These are phyloP conservation scores for Polylopha cassiicola DNA, from an alignment of 2,888 invertebrate species.

Conservation along the genomic window DNA sequence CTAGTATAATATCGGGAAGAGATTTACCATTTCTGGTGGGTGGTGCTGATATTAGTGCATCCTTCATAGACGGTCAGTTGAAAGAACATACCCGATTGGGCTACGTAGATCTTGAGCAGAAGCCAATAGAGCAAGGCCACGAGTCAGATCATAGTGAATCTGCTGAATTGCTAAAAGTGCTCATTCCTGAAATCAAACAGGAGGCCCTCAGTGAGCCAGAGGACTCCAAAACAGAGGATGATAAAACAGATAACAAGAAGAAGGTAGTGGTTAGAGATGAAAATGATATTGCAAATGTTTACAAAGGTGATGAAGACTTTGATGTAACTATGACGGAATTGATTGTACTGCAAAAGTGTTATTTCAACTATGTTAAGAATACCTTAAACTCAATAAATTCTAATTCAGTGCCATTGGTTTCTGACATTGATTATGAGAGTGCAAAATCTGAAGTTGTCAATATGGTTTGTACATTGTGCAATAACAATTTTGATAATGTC, in stretches of 20 bases:
- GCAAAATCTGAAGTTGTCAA: slow-evolving; percentile 37
- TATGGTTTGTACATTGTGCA: slow-evolving; percentile 53
- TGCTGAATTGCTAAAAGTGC: slow-evolving; percentile 33
- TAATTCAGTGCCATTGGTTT: slow-evolving; percentile 45
- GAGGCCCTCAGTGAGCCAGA: slow-evolving; percentile 41
- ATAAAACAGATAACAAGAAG: slow-evolving; percentile 27
- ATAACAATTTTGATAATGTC: slow-evolving; percentile 38
- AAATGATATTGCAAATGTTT: slow-evolving; percentile 36
- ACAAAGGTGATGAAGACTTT: slow-evolving; percentile 63
- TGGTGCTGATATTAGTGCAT: slow-evolving; percentile 59
- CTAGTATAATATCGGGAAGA: slow-evolving; percentile 51
- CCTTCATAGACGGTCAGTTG: slow-evolving; percentile 53
- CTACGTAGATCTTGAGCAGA: slow-evolving; percentile 51
- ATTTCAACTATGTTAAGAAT: slow-evolving; percentile 55
- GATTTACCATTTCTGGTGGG: slow-evolving; percentile 55
- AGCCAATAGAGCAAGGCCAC: slow-evolving; percentile 25
- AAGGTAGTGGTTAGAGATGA: slow-evolving; percentile 24
- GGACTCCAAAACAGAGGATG: slow-evolving; percentile 32
- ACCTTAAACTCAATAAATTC: slow-evolving; percentile 44
- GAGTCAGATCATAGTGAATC: slow-evolving; percentile 23
- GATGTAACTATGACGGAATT: slow-evolving; percentile 67
- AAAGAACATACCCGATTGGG: slow-evolving; percentile 49
- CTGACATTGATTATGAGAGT: slow-evolving; percentile 48
- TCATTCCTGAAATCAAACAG: slow-evolving; percentile 39
- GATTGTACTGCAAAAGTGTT: slow-evolving; percentile 59